Evolutionary conservation across 2,888 invertebrate genomes (phyloP), one percentile per base, ranked within the genome.

Genomic region (Platycnemis pennipes): DNA sequence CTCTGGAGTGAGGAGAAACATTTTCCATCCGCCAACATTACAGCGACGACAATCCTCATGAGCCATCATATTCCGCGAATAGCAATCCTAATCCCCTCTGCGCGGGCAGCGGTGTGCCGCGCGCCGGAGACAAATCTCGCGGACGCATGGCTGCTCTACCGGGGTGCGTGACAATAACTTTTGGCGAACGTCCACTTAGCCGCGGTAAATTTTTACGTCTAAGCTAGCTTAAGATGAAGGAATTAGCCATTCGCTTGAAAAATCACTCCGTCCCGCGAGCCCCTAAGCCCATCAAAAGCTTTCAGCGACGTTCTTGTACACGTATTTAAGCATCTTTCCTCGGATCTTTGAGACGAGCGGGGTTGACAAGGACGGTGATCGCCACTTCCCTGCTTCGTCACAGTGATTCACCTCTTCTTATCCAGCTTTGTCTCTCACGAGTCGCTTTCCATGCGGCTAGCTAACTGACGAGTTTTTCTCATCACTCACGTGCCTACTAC

Each of bases 51-150:
- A 13, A 77, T 77, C 37, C 77, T 11, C 77, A 1, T 77, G 77
- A 77, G 77, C 77, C 77, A 31, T 77, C 77, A 77, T 77, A 77
- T 77, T 77, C 31, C 77, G 37, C 77, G 77, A 77, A 13, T 31
- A 77, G 77, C 77, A 77, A 37, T 37, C 31, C 77, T 77, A 77
- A 77, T 77, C 77, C 77, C 37, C 63, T 77, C 77, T 11, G 11
- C 37, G 37, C 37, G n/a, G 77, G 7, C 37, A 7, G 37, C 77
- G 2, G 2, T 8, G 37, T 77, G 77, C 31, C 77, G 77, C 77
- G 37, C 77, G 77, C 37, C 77, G n/a, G 37, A 37, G 77, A 77
- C 77, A 37, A 77, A 37, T 77, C 77, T 31, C 37, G 37, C 77
- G 37, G 37, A 77, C 31, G 77, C 77, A 37, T 37, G 13, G 77